Base-by-base conservation (phyloP, 2,113 vertebrate genomes). In the Pionites leucogaster region DNA sequence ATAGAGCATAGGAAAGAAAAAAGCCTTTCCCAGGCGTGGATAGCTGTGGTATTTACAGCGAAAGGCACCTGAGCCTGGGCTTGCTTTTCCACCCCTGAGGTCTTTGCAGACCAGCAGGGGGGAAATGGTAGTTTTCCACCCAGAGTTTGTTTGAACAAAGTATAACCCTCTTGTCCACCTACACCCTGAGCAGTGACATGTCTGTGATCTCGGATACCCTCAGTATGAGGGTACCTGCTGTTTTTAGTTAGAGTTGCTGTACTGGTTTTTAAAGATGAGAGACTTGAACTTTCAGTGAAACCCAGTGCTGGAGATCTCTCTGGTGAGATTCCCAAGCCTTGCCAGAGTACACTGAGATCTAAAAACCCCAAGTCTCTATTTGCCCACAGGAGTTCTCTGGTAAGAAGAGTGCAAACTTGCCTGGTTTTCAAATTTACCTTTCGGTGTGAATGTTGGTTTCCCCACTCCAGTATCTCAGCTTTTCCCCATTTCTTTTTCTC, bases 371-470 rank as follows among this genome's bases (percentile, higher is more conserved):
- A 90, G 82, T 82, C 78, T 79, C 60, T 79, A 1, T 57, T 64
- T 78, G 91, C 81, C 92, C 85, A 19, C 75, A 63, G 80, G 74
- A 86, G 49, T 70, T 86, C 60, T 90, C 55, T 71, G 77, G 80
- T 82, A 91, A 80, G 77, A 95, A 88, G 47, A 69, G 31, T 4
- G 7, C 87, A 87, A 95, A 95, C 96, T 95, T 96, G 95, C 88
- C 95, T 93, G 71, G 90, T 90, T 96, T 96, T 95, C 92, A 88
- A 25, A 88, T 96, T 97, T 79, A 96, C 80, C 94, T 92, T 94
- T 60, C 78, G 79, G 96, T 96, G 93, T 96, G 95, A 95, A 72
- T 53, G 37, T 90, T 92, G 86, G 88, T 94, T 95, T 90, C 80
- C 88, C 86, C 82, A 80, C 96, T 95, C 88, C 94, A 95, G 94